Evolutionary conservation across 2,797 vertebrate species (phyloP), one percentile per base, ranked within the genome.

Genomic region (Mormyrus proboscirostris): DNA sequence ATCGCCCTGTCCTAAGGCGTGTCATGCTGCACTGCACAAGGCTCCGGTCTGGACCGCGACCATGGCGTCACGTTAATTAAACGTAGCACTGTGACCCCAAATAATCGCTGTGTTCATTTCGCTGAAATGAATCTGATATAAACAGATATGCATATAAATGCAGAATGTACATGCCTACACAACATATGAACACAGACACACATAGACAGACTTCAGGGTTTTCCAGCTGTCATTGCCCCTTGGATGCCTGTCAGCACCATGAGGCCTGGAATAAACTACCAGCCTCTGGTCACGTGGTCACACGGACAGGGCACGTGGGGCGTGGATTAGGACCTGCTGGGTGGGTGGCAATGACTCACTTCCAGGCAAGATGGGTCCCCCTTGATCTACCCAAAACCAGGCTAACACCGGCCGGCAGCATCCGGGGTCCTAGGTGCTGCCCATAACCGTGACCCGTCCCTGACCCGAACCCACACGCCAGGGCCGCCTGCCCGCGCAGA

Each of bases 181-280:
- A 59, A 88, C 41, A 88, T 14, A 14, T 5, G 47, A 22, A 50
- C 82, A 51, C 47, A 53, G 38, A 83, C 19, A 91, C 44, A 89
- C 88, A 88, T 3, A 53, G 90, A 92, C 89, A 89, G 92, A 91
- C 90, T 87, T 83, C 79, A 92, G 88, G 49, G 90, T 94, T 94
- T 92, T 90, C 92, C 94, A 94, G 94, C 94, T 94, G 94, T 92
- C 94, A 92, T 93, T 93, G 93, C 93, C 90, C 88, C 65, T 94
- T 92, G 91, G 88, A 90, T 90, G 92, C 91, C 94, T 95, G 94
- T 94, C 95, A 93, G 90, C 94, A 94, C 92, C 93, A 93, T 88
- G 90, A 88, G 69, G 89, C 89, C 89, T 88, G 87, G 90, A 87
- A 87, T 87, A 87, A 87, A 5, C 53, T 16, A 12, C 16, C 14